A percentile compares a stretch with the other conserved stretches of the same genome.
These are phyloP conservation scores for Thunnus thynnus DNA, from an alignment of 2,113 vertebrate species.

Conservation along the genomic window DNA sequence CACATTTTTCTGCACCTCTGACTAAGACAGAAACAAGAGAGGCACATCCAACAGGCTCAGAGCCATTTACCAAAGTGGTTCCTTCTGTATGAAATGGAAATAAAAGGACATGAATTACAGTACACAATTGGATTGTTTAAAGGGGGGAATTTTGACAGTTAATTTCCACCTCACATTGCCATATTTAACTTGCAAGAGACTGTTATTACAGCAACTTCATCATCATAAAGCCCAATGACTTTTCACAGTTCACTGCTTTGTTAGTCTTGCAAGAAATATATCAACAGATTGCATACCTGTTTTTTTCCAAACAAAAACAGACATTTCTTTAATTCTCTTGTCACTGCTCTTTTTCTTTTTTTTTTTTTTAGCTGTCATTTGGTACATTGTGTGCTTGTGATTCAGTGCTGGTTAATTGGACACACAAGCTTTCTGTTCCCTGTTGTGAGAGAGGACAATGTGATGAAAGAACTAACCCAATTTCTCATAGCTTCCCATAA, in stretches of 20 bases:
- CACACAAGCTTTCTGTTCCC: conserved; percentile 40
- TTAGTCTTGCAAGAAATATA: background rate
- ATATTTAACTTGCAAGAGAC: background rate
- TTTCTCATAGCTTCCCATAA: conserved; percentile 54
- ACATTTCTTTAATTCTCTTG: background rate
- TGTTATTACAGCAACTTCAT: background rate
- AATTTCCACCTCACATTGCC: conserved; percentile 19
- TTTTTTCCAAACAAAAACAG: background rate
- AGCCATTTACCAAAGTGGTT: background rate
- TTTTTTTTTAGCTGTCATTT: conserved; percentile 10
- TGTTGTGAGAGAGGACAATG: conserved; percentile 41
- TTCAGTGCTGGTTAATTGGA: conserved; percentile 65
- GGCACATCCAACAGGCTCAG: background rate
- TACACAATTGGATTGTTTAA: conserved; percentile 36
- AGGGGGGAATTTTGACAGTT: conserved; percentile 1
- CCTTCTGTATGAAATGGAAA: conserved; percentile 24
- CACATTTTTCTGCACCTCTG: background rate
- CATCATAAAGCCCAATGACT: background rate
- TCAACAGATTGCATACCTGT: conserved; percentile 32
- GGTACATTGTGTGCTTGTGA: conserved; percentile 27
- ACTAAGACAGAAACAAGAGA: background rate
- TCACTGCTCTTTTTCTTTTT: conserved; percentile 15
- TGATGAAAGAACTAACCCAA: conserved; percentile 63
- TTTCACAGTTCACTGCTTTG: conserved; percentile 1
- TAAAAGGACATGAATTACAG: conserved; percentile 33